A percentile compares a stretch with the other conserved stretches of the same genome.
Evolutionary conservation across 2,888 invertebrate genomes (phyloP).

Genomic region (Pheosia tremula): DNA sequence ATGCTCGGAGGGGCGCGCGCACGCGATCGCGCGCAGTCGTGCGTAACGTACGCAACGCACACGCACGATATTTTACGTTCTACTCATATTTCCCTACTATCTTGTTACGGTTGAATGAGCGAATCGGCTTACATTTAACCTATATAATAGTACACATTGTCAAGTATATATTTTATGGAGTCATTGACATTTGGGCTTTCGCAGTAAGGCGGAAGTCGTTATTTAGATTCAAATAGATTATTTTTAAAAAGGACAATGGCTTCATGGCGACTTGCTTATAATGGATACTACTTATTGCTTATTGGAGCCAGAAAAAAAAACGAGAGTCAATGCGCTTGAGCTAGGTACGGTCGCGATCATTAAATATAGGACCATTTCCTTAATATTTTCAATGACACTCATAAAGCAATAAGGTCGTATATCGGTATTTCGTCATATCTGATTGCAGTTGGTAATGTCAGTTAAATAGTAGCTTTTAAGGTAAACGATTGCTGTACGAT

Average conservation of each 20-base stretch:
- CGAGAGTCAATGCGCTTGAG: neutral
- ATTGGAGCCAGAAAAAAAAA: neutral
- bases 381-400: too few species aligned
- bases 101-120: slow-evolving; percentile 45
- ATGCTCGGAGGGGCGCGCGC: slow-evolving; percentile 9
- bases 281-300: neutral
- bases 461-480: too few species aligned
- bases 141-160: slow-evolving; percentile 1
- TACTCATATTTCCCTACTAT: slow-evolving; percentile 50
- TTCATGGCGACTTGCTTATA: neutral
- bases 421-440: too few species aligned
- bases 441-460: too few species aligned
- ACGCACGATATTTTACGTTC: slow-evolving; percentile 52
- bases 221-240: slow-evolving; percentile 7
- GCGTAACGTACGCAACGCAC: slow-evolving; percentile 20
- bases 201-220: slow-evolving; percentile 1
- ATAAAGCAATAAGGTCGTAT: too few species aligned
- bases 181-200: slow-evolving; percentile 8
- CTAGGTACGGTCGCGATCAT: too few species aligned
- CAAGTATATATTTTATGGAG: neutral
- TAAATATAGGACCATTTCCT: too few species aligned
- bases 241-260: slow-evolving; percentile 26
- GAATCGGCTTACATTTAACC: slow-evolving; percentile 12
- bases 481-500: too few species aligned
- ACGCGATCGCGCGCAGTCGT: slow-evolving; percentile 21